Base-by-base conservation (phyloP, 1,140 invertebrate genomes). In the Capitella teleta region DNA sequence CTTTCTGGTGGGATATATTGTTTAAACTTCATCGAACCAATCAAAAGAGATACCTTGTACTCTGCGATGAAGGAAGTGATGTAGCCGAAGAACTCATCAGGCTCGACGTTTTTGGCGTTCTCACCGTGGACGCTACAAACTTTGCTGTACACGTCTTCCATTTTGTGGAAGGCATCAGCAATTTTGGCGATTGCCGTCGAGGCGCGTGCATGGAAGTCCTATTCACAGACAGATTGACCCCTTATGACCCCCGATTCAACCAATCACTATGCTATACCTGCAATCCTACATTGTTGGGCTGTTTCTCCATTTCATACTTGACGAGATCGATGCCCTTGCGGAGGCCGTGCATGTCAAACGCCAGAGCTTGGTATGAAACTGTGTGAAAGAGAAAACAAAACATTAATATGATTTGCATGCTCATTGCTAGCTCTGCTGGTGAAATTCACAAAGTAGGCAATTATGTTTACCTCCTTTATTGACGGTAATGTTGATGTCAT, bases 401-500 rank as follows among this genome's bases (percentile, higher is more conserved):
- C 26, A 19, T 43, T 43, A 14, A 43, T 43, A 19, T 8, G n/a
- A 10, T 10, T 34, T 34, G 30, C 30, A 34, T 10, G n/a, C n/a
- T n/a, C n/a, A n/a, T n/a, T n/a, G n/a, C n/a, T n/a, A n/a, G n/a
- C n/a, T n/a, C n/a, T n/a, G n/a, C n/a, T n/a, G 21, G 2, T 5
- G 8, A n/a, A 37, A 2, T 37, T n/a, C 36, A 37, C 16, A 37
- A 21, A 37, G n/a, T 18, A 37, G 6, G 36, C 36, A 37, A 37
- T 37, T 19, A 37, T 37, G 16, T 37, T 36, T 28, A 54, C 53
- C 49, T 51, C 49, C 42, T 52, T 40, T 54, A 4, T 8, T 24
- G 12, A 51, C 19, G 24, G 38, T 16, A 3, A 54, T 30, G 30
- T 48, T n/a, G 12, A 95, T 71, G 64, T 94, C 90, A 1, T 82